Conservation (phyloP, 37 sponge, comb jelly and placozoan genomes). For the Halisarca cf. caerulea region DNA sequence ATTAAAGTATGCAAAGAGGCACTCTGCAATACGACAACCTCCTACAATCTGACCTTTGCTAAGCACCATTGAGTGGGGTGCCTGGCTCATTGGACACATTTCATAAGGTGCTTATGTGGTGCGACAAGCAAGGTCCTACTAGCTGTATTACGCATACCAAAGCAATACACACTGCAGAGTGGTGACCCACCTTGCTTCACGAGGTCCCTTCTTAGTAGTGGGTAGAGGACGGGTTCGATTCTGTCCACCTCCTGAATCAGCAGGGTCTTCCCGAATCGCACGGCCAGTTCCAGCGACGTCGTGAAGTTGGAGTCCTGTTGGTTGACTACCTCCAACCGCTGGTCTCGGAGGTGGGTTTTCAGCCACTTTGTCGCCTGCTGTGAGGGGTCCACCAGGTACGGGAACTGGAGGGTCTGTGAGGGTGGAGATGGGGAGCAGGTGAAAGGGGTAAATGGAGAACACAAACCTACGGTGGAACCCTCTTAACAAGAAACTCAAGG, state of each 20-base stretch:
- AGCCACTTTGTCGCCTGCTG: constrained; percentile 94
- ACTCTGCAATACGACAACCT: no score
- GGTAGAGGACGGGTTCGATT: constrained; percentile 92
- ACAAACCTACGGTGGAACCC: neutral
- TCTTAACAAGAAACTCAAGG: neutral
- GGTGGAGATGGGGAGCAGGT: neutral
- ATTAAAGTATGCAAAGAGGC: no score
- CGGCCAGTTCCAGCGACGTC: constrained; percentile 93
- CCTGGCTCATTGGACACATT: no score
- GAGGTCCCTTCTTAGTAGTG: constrained; percentile 88
- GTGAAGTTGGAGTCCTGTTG: constrained; percentile 90
- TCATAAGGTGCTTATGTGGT: no score
- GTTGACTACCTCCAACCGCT: constrained; percentile 85
- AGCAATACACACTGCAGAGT: no score
- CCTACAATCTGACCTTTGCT: no score
- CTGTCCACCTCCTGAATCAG: constrained; percentile 95
- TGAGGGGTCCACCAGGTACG: constrained; percentile 89
- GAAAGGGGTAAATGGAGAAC: neutral
- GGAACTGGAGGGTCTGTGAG: constrained; percentile 44
- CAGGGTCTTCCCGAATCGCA: constrained; percentile 96
- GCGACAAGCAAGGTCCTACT: no score
- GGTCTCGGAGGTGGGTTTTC: constrained; percentile 75
- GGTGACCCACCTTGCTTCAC: constrained; percentile 39
- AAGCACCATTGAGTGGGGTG: no score
- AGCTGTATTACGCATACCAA: no score